phyloP scores from a whole-genome alignment of 1,140 invertebrate species.

The Arctopsyche grandis region DNA sequence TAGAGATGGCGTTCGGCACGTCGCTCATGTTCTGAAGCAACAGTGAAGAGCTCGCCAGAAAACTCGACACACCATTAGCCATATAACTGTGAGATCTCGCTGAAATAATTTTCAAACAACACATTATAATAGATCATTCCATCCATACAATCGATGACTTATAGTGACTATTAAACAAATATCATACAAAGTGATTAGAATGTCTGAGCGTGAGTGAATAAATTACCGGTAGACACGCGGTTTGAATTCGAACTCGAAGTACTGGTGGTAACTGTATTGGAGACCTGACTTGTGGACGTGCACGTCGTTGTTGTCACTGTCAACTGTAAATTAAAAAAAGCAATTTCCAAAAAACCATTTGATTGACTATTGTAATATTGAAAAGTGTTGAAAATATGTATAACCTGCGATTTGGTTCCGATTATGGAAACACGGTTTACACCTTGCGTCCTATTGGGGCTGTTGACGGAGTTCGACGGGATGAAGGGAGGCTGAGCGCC shows the following conservation, averaged over 20 bases:
- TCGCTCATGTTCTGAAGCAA: constrained; percentile 34
- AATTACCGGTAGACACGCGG: neutral
- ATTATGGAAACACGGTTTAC: neutral
- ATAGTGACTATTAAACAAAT: neutral
- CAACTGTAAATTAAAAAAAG: neutral
- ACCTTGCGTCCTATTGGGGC: neutral
- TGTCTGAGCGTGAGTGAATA: too few species aligned
- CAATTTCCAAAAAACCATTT: neutral
- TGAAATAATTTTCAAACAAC: neutral
- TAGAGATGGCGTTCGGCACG: constrained; percentile 40
- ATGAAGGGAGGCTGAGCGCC: constrained; percentile 38
- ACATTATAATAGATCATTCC: neutral
- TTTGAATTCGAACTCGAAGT: neutral
- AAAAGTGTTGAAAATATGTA: neutral
- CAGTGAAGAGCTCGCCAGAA: constrained; percentile 19
- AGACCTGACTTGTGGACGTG: neutral
- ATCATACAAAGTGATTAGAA: too few species aligned
- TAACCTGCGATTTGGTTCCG: neutral
- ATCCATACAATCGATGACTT: neutral
- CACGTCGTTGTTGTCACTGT: neutral
- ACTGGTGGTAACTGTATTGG: neutral
- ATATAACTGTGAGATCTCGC: constrained; percentile 18
- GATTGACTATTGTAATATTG: neutral
- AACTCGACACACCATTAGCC: constrained; percentile 37
- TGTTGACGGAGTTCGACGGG: constrained; percentile 46